Evolutionary conservation across 2,888 invertebrate species (phyloP).

Genomic region (Oligia strigilis): DNA sequence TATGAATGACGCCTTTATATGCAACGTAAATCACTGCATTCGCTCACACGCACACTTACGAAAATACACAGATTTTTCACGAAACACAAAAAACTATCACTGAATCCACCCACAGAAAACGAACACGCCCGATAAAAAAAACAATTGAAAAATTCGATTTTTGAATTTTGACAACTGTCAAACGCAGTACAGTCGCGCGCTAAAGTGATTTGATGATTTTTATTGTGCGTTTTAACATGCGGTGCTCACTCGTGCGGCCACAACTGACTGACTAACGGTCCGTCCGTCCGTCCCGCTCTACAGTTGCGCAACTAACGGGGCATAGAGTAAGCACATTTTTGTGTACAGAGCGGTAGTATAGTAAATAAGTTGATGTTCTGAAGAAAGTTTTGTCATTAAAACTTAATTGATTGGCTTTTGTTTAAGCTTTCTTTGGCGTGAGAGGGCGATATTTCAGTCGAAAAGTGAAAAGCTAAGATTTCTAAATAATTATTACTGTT

Average conservation of each 20-base stretch:
- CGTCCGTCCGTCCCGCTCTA: conserved; percentile 81
- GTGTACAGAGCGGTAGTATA: conserved; percentile 78
- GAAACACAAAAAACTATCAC: conserved; percentile 32
- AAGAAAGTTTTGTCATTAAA: conserved; percentile 44
- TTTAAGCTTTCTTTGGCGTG: conserved; percentile 26
- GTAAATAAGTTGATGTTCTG: conserved; percentile 52
- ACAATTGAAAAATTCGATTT: conserved; percentile 3
- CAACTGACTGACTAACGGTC: conserved; percentile 83
- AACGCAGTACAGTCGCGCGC: conserved; percentile 70
- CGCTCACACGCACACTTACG: conserved; percentile 53
- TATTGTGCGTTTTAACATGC: conserved; percentile 73
- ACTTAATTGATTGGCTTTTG: conserved; percentile 33
- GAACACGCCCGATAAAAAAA: neutral
- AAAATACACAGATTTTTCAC: conserved; percentile 41
- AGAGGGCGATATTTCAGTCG: neutral
- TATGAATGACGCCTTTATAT: conserved; percentile 77
- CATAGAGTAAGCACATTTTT: conserved; percentile 84
- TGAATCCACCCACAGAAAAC: conserved; percentile 7
- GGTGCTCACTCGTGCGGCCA: conserved; percentile 79
- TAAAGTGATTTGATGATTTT: conserved; percentile 68
- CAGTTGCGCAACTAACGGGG: conserved; percentile 89
- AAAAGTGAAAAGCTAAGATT: neutral
- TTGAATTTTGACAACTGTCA: conserved; percentile 68
- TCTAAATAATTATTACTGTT: neutral
- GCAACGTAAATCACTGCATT: conserved; percentile 68